Evolutionary conservation across 1,140 invertebrate species (phyloP), one percentile per base, ranked within the genome.

Genomic region (Ooceraea biroi): DNA sequence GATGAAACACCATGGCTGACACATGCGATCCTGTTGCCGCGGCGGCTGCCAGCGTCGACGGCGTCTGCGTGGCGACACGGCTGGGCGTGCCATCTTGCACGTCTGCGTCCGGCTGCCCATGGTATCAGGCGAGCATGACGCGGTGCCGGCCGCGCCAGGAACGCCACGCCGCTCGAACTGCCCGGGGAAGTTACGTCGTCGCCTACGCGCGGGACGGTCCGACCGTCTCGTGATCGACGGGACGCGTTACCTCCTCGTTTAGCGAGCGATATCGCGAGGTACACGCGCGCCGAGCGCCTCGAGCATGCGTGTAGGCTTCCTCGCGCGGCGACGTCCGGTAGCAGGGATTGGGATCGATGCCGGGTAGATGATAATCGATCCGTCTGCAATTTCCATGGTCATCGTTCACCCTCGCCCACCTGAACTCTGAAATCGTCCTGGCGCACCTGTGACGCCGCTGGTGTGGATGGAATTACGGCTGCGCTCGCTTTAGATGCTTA

Each of bases 31-130:
- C 91, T 92, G 91, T 85, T 91, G 89, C 85, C 85, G 55, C 85
- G 84, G 83, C 89, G 86, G 86, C 86, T 69, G 84, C 61, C 84
- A 85, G 83, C 83, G 61, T 86, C 90, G 89, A 91, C 86, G 82
- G 92, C 91, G 90, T 91, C 91, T 91, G 92, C 92, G 92, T 91
- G 83, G 85, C 88, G 86, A 85, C 83, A 84, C 36, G n/a, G 65
- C 82, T 88, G 85, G 84, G 86, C 87, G 89, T 92, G 74, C 92
- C 92, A 93, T 93, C 92, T 94, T 94, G 92, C 93, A 94, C 93
- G 93, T 93, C 92, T 94, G 93, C 93, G 93, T 94, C 90, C 90
- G 91, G 86, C 90, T 92, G 92, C 89, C 90, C 91, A 87, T 90
- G 83, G 86, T 88, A 91, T 46, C 93, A 93, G 92, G 92, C 83